Conservation (phyloP, 2,113 vertebrate genomes). For the Heliornis fulica region DNA sequence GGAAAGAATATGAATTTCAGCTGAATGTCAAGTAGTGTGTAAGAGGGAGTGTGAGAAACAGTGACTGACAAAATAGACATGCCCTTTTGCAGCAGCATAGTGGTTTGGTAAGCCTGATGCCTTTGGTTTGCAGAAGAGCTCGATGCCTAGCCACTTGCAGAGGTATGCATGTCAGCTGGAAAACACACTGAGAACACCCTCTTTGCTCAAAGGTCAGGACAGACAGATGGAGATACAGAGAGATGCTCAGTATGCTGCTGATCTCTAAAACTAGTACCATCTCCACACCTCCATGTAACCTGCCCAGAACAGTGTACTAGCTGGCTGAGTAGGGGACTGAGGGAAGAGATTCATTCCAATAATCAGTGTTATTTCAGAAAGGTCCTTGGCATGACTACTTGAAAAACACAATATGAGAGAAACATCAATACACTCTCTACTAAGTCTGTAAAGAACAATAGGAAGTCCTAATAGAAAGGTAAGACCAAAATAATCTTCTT, state of each 20-base stretch:
- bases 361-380: not conserved
- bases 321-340: not conserved
- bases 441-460: not conserved
- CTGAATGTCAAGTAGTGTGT: not conserved
- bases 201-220: not conserved
- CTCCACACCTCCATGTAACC: not conserved
- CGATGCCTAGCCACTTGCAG: fast-evolving
- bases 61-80: not conserved
- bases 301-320: not conserved
- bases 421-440: not conserved
- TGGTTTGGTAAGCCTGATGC: not conserved
- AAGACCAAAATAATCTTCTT: not conserved
- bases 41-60: not conserved
- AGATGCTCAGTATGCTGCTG: not conserved
- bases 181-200: not conserved
- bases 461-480: not conserved
- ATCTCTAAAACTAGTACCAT: not conserved
- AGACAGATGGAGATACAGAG: not conserved
- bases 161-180: not conserved
- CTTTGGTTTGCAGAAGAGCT: not conserved
- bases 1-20: not conserved
- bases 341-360: not conserved
- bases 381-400: not conserved
- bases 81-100: not conserved
- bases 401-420: not conserved